Evolutionary conservation across 1,140 invertebrate species (phyloP), one percentile per base, ranked within the genome.

Genomic region (Zaprionus ghesquierei): DNA sequence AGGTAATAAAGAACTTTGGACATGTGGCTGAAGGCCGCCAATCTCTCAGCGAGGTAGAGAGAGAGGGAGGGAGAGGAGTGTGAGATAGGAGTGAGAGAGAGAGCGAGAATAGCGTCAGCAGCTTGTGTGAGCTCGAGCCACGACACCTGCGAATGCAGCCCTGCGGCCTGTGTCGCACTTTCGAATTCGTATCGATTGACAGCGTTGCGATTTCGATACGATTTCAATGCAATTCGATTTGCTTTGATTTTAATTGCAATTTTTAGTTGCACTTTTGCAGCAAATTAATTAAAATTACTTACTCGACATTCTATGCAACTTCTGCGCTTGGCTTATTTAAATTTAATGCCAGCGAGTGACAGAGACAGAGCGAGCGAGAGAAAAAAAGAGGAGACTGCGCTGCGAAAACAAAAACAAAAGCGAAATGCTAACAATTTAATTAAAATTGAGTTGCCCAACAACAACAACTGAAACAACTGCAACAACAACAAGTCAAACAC

Each of bases 1-100:
- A 79, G 72, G 80, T 84, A 79, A 84, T 84, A 84, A 84, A 84
- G 76, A 84, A 84, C 65, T 84, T 84, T 70, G 61, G 65, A 82
- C 79, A 82, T 81, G 62, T 74, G 79, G 61, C 73, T 77, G 77
- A 74, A 75, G 41, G 41, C 41, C 41, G 41, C 41, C 41, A 46
- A 46, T 46, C 41, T 41, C 35, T 10, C 0, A 4, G 18, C 10
- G 10, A 12, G 33, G 3, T 15, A 8, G 15, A 8, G n/a, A 41
- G 35, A 41, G 35, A 38, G 13, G 41, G 10, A 18, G 2, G 15
- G 1, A 15, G 0, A 44, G 38, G 3, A 8, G 5, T 4, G 18
- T 2, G 41, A 1, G 41, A 10, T 25, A n/a, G n/a, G 35, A 41
- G 35, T 13, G 33, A 3, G 33, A 4, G 33, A 35, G 33, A 12